phyloP scores from a whole-genome alignment of 2,113 vertebrate genomes.

The Centropus bengalensis region DNA sequence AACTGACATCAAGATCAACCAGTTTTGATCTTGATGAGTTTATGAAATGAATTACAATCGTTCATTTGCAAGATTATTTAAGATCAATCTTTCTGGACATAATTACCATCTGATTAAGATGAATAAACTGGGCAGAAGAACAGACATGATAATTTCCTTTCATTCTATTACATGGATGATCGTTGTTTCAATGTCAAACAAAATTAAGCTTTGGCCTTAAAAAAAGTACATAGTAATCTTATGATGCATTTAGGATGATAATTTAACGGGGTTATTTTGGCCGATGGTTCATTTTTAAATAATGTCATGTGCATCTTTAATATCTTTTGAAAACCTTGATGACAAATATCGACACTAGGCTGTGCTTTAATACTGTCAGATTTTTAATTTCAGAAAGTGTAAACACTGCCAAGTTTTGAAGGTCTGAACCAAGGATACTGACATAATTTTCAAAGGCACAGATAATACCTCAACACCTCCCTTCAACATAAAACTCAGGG shows the following conservation, averaged over 20 bases:
- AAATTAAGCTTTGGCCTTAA: constrained; percentile 55
- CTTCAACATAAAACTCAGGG: constrained; percentile 70
- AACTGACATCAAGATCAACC: constrained; percentile 47
- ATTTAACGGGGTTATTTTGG: constrained; percentile 58
- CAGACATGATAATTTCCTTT: constrained; percentile 50
- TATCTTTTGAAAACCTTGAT: constrained; percentile 56
- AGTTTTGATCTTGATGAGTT: constrained; percentile 55
- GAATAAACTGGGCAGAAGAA: constrained; percentile 63
- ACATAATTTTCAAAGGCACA: constrained; percentile 81
- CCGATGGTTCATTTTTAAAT: constrained; percentile 38
- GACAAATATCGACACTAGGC: constrained; percentile 63
- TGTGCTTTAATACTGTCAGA: constrained; percentile 72
- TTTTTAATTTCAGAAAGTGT: constrained; percentile 80
- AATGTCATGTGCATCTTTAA: constrained; percentile 59
- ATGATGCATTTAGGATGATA: constrained; percentile 40
- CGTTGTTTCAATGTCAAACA: constrained; percentile 65
- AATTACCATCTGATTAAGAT: constrained; percentile 68
- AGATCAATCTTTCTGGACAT: constrained; percentile 60
- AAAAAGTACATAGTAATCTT: constrained; percentile 50
- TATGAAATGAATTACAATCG: constrained; percentile 46
- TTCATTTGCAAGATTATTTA: constrained; percentile 65
- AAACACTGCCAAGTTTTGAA: constrained; percentile 80
- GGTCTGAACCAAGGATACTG: constrained; percentile 81
- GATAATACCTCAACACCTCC: constrained; percentile 63
- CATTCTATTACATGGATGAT: constrained; percentile 50